Percentiles rank a stretch among this genome's conserved stretches.
Evolutionary conservation across 2,888 invertebrate genomes (phyloP).

Genomic region (Diaperis boleti): DNA sequence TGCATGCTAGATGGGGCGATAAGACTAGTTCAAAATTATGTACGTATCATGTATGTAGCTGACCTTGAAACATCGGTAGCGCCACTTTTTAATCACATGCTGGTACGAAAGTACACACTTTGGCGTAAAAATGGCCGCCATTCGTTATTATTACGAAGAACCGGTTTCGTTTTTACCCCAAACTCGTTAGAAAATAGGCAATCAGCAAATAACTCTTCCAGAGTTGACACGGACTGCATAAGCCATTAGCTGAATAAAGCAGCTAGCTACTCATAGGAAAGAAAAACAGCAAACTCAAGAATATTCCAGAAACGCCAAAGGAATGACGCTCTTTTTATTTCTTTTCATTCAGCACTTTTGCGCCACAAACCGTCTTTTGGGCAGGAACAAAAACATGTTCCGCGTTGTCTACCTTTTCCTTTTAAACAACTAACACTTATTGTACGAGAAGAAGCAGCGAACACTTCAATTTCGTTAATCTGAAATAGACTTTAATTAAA

Average conservation of each 20-base stretch:
- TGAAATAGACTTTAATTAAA: too few relatives aligned
- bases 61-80: neutral
- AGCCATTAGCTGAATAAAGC: neutral
- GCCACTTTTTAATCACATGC: constrained; percentile 1
- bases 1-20: neutral
- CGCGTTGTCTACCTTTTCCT: too few relatives aligned
- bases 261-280: neutral
- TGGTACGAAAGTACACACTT: neutral
- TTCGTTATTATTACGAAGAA: neutral
- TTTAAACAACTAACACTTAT: neutral
- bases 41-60: constrained; percentile 5
- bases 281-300: neutral
- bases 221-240: neutral
- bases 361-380: neutral
- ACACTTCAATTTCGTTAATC: too few relatives aligned
- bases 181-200: neutral
- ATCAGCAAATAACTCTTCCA: neutral
- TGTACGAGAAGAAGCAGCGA: neutral
- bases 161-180: neutral
- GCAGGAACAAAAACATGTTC: too few relatives aligned
- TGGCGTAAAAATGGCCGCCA: neutral
- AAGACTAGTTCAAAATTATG: constrained; percentile 2
- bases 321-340: neutral
- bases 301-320: neutral
- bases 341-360: neutral